Base-by-base conservation (phyloP, 2,113 vertebrate genomes). In the Podilymbus podiceps region DNA sequence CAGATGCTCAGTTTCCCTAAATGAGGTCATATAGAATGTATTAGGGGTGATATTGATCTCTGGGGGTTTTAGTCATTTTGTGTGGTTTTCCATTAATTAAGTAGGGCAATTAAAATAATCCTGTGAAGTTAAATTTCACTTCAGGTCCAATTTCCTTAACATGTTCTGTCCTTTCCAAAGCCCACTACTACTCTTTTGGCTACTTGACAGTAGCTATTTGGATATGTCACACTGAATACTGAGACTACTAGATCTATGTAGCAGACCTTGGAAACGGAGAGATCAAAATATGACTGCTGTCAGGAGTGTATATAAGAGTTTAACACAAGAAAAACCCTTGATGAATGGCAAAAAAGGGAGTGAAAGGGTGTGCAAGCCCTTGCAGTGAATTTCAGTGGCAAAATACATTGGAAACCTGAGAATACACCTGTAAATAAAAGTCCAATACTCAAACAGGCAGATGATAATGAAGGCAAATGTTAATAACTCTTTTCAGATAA, bases 31-130 rank as follows among this genome's bases (percentile, higher is more conserved):
- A 59, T 5, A 68, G 47, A 79, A 82, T 23, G 4, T 68, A 89
- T 89, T 49, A 79, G 27, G 28, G 44, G 63, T 49, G 12, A 40
- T 80, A 80, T 35, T 79, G 50, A 31, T 93, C 68, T 90, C 30
- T 1, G 3, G 28, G 40, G 22, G 9, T 13, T 90, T 87, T 53
- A 67, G 46, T 47, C 5, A 88, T 88, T 86, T 59, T 68, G 16
- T 90, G 52, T 59, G n/a, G 24, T 68, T 93, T 92, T 87, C 44
- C 20, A 46, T 85, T 89, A 89, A 87, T 93, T 89, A 85, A 44
- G 7, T 28, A 64, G 40, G 33, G 33, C 33, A 92, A 91, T 91
- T 92, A 92, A 92, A 93, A 94, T 84, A 89, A 89, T 73, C 20
- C 55, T 8, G 3, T 53, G 31, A 91, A 85, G 33, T 82, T 78